phyloP scores from a whole-genome alignment of 2,113 vertebrate species.

The Machaerirhynchus nigripectus region DNA sequence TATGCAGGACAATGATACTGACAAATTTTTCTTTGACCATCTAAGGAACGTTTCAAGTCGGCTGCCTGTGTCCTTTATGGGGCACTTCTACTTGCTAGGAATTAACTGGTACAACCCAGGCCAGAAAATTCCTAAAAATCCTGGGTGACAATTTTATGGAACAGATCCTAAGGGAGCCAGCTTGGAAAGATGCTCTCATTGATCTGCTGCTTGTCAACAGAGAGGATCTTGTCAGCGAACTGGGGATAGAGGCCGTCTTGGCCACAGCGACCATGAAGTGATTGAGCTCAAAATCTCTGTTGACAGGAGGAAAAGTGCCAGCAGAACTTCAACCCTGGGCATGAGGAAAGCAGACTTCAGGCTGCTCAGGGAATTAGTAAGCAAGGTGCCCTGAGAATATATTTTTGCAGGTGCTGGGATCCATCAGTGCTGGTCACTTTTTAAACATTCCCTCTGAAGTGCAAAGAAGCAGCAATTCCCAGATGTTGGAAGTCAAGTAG shows the following conservation, averaged over 20 bases:
- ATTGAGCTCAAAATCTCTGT: neutral
- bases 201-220: neutral
- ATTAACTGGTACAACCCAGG: neutral
- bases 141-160: neutral
- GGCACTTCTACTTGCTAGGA: neutral
- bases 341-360: neutral
- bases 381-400: neutral
- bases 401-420: neutral
- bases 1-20: neutral
- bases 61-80: neutral
- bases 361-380: neutral
- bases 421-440: neutral
- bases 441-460: neutral
- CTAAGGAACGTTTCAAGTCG: neutral
- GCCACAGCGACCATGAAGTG: neutral
- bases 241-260: neutral
- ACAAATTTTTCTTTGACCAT: neutral
- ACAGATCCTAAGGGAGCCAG: neutral
- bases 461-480: neutral
- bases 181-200: neutral
- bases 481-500: neutral
- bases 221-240: neutral
- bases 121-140: neutral
- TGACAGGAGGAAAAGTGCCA: neutral
- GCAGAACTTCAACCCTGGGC: neutral